These are phyloP conservation scores for Albula glossodonta DNA, from an alignment of 2,113 vertebrate species.

Conservation along the genomic window DNA sequence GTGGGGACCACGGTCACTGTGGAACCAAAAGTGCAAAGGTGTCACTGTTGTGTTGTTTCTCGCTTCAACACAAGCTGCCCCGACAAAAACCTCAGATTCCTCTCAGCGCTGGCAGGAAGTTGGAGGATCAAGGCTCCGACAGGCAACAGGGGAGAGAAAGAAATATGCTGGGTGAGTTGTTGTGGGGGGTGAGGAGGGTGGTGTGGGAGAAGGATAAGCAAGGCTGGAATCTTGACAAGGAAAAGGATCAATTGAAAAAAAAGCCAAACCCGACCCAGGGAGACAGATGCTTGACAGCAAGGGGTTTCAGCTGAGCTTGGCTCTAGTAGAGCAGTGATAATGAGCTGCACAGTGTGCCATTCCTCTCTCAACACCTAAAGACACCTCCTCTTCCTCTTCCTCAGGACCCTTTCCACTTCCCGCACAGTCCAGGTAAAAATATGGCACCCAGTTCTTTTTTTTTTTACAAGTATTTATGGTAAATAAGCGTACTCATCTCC, in stretches of 20 bases:
- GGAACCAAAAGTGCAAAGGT: neutral
- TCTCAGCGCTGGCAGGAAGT: slow-evolving; percentile 43
- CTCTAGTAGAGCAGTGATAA: neutral
- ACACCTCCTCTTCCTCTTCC: no score
- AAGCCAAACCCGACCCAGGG: slow-evolving; percentile 63
- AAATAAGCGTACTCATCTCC: no score
- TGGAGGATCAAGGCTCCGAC: slow-evolving; percentile 36
- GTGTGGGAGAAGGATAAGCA: slow-evolving; percentile 45
- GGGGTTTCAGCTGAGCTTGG: slow-evolving; percentile 58
- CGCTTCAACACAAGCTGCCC: slow-evolving; percentile 1
- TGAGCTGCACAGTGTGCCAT: neutral
- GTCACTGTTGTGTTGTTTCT: neutral
- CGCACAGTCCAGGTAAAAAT: no score
- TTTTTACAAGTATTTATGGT: no score
- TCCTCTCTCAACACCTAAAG: neutral
- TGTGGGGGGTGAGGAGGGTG: slow-evolving; percentile 40
- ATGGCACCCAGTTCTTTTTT: no score
- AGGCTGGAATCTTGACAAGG: slow-evolving; percentile 54
- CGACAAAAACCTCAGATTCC: slow-evolving; percentile 35
- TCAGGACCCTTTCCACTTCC: neutral
- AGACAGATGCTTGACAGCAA: slow-evolving; percentile 59
- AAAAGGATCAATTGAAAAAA: slow-evolving; percentile 66
- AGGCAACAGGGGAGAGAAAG: slow-evolving; percentile 28
- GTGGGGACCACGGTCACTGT: no score
- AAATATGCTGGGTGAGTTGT: slow-evolving; percentile 34